These are phyloP conservation scores for Pterophyllum scalare DNA, from an alignment of 2,113 vertebrate species.

Conservation along the genomic window DNA sequence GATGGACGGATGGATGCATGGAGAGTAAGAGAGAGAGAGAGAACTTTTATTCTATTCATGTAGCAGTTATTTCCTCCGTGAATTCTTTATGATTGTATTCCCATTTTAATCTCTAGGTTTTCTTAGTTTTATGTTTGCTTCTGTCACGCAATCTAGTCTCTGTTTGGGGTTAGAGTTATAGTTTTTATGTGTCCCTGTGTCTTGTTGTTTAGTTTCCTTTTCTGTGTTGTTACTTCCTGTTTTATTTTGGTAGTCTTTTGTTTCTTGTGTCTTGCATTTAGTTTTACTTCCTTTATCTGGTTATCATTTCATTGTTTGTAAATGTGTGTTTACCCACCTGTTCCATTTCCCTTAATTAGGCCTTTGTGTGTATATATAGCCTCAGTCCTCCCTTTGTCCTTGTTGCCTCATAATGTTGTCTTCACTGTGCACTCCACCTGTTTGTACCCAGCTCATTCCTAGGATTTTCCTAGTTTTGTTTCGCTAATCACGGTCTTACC, in stretches of 20 bases:
- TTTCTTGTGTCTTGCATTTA: background rate
- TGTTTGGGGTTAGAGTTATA: no score
- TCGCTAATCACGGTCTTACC: no score
- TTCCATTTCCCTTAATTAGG: background rate
- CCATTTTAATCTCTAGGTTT: no score
- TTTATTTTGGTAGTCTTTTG: conserved; percentile 1
- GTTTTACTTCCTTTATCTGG: fast-evolving
- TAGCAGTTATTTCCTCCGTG: no score
- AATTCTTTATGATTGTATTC: no score
- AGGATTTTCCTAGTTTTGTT: no score
- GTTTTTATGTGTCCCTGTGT: background rate
- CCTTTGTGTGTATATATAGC: background rate
- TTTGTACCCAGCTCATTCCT: no score
- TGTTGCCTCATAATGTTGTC: background rate
- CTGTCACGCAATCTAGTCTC: no score
- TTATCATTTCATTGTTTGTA: background rate
- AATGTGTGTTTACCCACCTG: background rate
- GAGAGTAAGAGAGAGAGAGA: no score
- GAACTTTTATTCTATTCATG: no score
- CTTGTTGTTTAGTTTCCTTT: background rate
- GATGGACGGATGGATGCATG: no score
- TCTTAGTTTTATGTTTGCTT: no score
- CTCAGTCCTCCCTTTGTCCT: background rate
- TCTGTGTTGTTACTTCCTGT: background rate
- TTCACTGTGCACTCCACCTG: background rate